These are phyloP conservation scores for Conus betulinus DNA, from an alignment of 1,140 invertebrate genomes.

Conservation along the genomic window DNA sequence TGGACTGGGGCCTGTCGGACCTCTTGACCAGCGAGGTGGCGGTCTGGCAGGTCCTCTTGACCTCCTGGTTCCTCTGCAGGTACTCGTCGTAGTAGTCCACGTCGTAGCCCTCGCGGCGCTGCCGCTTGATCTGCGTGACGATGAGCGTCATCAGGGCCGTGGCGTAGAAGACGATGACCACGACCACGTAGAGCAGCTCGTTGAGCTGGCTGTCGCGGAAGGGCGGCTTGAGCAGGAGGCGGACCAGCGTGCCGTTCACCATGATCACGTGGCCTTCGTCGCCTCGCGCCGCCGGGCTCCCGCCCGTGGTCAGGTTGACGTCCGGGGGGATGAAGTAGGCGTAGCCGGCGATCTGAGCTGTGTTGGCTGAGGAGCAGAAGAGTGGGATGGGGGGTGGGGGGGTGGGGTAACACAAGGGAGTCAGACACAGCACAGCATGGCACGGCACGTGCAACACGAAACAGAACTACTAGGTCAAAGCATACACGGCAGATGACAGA, in stretches of 20 bases:
- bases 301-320: neutral
- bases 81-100: constrained; percentile 72
- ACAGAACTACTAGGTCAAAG: neutral
- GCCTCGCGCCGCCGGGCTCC: neutral
- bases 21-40: constrained; percentile 40
- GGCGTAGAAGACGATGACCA: constrained; percentile 72
- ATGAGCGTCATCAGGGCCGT: constrained; percentile 69
- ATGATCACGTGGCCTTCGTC: constrained; percentile 35
- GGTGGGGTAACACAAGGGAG: neutral
- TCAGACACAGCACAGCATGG: neutral
- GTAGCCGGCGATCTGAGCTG: neutral
- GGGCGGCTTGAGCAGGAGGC: constrained; percentile 48
- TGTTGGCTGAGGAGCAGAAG: neutral
- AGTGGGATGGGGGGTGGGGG: too few species aligned
- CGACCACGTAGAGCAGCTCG: constrained; percentile 69
- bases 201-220: constrained; percentile 67
- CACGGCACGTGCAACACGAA: neutral
- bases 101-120: constrained; percentile 62
- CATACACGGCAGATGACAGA: too few species aligned
- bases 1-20: neutral
- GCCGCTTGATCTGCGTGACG: constrained; percentile 66
- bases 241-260: constrained; percentile 59
- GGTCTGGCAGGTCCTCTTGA: constrained; percentile 54
- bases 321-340: neutral
- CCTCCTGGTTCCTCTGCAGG: constrained; percentile 61